Conservation (phyloP, 2,888 invertebrate genomes). For the Pachymerium ferrugineum region DNA sequence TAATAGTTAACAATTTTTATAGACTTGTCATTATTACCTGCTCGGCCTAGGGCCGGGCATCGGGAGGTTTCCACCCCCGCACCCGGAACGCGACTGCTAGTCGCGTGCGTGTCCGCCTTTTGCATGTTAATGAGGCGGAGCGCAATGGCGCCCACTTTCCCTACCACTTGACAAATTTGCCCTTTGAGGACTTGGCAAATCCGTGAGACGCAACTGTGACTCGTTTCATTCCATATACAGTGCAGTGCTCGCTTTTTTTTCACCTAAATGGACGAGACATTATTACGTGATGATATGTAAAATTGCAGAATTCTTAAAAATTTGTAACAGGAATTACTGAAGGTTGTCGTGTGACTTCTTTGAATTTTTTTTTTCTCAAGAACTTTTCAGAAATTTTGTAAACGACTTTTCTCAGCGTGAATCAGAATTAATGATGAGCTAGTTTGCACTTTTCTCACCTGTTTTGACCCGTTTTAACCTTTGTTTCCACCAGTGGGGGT, state of each 20-base stretch:
- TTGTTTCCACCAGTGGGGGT: slow-evolving; percentile 19
- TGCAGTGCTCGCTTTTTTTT: slow-evolving; percentile 1
- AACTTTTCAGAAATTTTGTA: slow-evolving; percentile 2
- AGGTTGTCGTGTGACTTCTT: too few relatives aligned
- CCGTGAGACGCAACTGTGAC: slow-evolving; percentile 11
- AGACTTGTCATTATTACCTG: slow-evolving; percentile 1
- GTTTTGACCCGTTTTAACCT: slow-evolving; percentile 18
- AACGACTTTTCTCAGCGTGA: slow-evolving; percentile 15
- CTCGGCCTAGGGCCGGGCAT: not conserved
- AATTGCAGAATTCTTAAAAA: not conserved
- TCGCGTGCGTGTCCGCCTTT: slow-evolving; percentile 18
- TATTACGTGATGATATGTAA: slow-evolving; percentile 27
- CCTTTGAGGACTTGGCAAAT: slow-evolving; percentile 14
- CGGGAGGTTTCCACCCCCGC: slow-evolving; percentile 5
- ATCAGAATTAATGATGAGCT: slow-evolving; percentile 9
- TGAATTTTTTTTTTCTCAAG: too few relatives aligned
- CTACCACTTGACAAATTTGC: slow-evolving; percentile 19
- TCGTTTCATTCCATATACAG: slow-evolving; percentile 11
- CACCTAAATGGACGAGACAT: not conserved
- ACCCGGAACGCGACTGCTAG: slow-evolving; percentile 21
- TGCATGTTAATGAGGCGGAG: slow-evolving; percentile 19
- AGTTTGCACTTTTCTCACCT: slow-evolving; percentile 17
- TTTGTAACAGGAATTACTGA: too few relatives aligned
- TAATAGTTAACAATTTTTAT: not conserved
- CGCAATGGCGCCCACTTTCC: slow-evolving; percentile 22